These are phyloP conservation scores for Watsonalla binaria DNA, from an alignment of 2,888 invertebrate species.

Conservation along the genomic window DNA sequence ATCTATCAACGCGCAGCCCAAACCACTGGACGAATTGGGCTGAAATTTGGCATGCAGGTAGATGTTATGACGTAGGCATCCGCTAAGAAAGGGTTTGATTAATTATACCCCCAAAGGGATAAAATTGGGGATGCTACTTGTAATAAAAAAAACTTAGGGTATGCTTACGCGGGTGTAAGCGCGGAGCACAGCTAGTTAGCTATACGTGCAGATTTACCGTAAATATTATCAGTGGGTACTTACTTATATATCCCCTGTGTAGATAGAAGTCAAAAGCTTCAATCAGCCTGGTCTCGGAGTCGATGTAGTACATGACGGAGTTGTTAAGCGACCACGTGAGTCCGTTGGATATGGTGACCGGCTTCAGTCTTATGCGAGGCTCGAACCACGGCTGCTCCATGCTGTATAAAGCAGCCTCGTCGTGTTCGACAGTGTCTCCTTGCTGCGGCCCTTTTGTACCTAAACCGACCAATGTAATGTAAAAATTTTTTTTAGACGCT, in stretches of 20 bases:
- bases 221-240: background rate
- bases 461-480: slow-evolving; percentile 25
- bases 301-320: slow-evolving; percentile 12
- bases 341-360: slow-evolving; percentile 83
- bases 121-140: too few species aligned
- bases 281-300: slow-evolving; percentile 7
- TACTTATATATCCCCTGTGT: slow-evolving; percentile 29
- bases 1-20: too few species aligned
- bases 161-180: too few species aligned
- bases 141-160: too few species aligned
- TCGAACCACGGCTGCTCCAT: slow-evolving; percentile 39
- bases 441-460: slow-evolving; percentile 39
- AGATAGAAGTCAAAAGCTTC: slow-evolving; percentile 8
- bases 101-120: too few species aligned
- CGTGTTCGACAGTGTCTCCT: slow-evolving; percentile 15
- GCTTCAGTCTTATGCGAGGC: slow-evolving; percentile 22
- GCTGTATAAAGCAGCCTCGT: slow-evolving; percentile 72
- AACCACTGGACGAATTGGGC: too few species aligned
- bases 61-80: too few species aligned
- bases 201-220: background rate
- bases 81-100: too few species aligned
- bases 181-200: too few species aligned
- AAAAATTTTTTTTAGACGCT: too few species aligned
- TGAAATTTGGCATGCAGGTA: too few species aligned
- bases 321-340: slow-evolving; percentile 75